phyloP scores from a whole-genome alignment of 2,888 invertebrate genomes.

The Amphipoea oculea region DNA sequence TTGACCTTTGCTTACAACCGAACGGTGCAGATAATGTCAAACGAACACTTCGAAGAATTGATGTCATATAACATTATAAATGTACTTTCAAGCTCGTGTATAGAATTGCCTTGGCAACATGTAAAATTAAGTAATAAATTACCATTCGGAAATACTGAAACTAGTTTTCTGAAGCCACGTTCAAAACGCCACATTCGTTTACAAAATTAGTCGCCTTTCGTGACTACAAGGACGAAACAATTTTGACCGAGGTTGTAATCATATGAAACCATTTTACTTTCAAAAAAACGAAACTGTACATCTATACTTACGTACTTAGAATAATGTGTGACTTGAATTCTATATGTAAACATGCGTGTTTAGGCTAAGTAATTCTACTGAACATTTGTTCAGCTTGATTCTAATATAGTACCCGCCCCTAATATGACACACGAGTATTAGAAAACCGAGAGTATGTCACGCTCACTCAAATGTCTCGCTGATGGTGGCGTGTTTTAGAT shows the following conservation, averaged over 20 bases:
- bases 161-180: slow-evolving; percentile 24
- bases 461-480: not conserved
- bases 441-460: not conserved
- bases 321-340: slow-evolving; percentile 31
- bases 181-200: slow-evolving; percentile 25
- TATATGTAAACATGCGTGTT: slow-evolving; percentile 34
- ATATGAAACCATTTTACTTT: slow-evolving; percentile 48
- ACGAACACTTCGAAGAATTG: slow-evolving; percentile 16
- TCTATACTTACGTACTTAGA: slow-evolving; percentile 2
- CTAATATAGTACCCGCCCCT: not conserved
- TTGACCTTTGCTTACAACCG: slow-evolving; percentile 31
- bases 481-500: not conserved
- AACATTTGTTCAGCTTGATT: slow-evolving; percentile 26
- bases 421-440: not conserved
- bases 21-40: slow-evolving; percentile 34
- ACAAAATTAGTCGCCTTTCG: slow-evolving; percentile 51
- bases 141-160: slow-evolving; percentile 32
- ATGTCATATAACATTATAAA: slow-evolving; percentile 39
- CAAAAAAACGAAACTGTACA: slow-evolving; percentile 33
- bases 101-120: slow-evolving; percentile 31
- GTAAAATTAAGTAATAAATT: slow-evolving; percentile 37
- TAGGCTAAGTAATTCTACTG: not conserved
- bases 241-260: slow-evolving; percentile 49
- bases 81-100: not conserved
- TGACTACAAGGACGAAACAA: slow-evolving; percentile 52